Conservation (phyloP, 2,113 vertebrate species). For the Mandrillus leucophaeus region DNA sequence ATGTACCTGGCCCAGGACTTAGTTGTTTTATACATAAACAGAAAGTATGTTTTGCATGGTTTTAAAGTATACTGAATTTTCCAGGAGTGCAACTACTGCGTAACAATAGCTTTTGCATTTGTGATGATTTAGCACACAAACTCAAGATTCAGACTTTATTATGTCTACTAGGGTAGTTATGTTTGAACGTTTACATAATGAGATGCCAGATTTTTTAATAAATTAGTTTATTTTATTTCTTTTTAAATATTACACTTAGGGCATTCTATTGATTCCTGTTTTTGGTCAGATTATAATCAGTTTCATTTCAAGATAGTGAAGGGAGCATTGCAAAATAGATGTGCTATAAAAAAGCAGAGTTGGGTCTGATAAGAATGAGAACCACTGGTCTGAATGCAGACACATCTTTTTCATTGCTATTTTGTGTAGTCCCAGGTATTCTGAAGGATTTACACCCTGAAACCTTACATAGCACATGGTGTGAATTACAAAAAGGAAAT, state of each 20-base stretch:
- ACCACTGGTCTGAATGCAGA: neutral
- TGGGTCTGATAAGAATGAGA: neutral
- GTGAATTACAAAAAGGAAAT: neutral
- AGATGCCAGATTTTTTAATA: neutral
- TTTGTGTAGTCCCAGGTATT: neutral
- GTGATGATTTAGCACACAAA: neutral
- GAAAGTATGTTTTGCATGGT: neutral
- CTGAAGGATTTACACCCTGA: neutral
- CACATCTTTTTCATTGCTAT: neutral
- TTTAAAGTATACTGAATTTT: neutral
- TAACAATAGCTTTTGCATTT: neutral
- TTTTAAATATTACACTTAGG: neutral
- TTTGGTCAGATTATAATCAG: neutral
- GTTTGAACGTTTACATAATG: neutral
- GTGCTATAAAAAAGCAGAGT: neutral
- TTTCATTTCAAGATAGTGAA: slow-evolving; percentile 1
- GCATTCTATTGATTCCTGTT: neutral
- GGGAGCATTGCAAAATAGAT: neutral
- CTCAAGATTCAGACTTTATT: neutral
- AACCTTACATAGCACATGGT: neutral
- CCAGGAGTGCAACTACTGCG: neutral
- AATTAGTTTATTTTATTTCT: slow-evolving; percentile 32
- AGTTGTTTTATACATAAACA: neutral
- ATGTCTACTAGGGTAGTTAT: neutral
- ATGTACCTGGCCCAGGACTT: neutral